Conservation (phyloP, 2,113 vertebrate genomes). For the Pteronura brasiliensis region DNA sequence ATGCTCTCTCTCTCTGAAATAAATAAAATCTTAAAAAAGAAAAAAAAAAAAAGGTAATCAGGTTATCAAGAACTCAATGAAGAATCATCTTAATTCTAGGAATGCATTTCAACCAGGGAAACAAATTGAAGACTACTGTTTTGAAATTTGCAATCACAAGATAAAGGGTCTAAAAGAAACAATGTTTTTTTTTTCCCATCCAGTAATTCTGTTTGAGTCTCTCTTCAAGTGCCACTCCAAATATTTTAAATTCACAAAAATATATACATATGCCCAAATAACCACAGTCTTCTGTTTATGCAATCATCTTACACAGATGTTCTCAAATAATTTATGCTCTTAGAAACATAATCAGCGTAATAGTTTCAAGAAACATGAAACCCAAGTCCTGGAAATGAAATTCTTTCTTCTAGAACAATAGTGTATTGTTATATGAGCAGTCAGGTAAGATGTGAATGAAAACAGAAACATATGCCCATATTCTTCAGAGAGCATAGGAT, state of each 20-base stretch:
- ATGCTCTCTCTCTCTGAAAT: background rate
- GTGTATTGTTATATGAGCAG: background rate
- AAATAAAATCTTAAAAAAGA: background rate
- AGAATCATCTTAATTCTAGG: conserved; percentile 54
- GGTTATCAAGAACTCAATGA: background rate
- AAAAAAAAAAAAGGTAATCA: conserved; percentile 24
- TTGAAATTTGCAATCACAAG: conserved; percentile 58
- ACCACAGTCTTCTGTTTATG: background rate
- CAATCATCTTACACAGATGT: background rate
- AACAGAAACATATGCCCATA: background rate
- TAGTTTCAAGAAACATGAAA: conserved; percentile 3
- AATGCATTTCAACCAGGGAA: conserved; percentile 11
- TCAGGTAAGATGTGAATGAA: background rate
- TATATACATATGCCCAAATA: background rate
- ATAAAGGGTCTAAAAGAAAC: conserved; percentile 33
- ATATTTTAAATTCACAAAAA: conserved; percentile 22
- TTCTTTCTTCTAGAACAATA: background rate
- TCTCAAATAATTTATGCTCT: conserved; percentile 43
- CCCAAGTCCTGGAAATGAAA: background rate
- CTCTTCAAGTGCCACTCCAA: background rate
- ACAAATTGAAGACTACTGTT: conserved; percentile 34
- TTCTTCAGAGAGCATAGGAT: background rate
- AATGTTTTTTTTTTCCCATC: background rate
- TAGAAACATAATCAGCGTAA: conserved; percentile 15
- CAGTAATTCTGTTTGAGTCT: conserved; percentile 39